Conservation (phyloP, 2,113 vertebrate genomes). For the Saguinus midas region DNA sequence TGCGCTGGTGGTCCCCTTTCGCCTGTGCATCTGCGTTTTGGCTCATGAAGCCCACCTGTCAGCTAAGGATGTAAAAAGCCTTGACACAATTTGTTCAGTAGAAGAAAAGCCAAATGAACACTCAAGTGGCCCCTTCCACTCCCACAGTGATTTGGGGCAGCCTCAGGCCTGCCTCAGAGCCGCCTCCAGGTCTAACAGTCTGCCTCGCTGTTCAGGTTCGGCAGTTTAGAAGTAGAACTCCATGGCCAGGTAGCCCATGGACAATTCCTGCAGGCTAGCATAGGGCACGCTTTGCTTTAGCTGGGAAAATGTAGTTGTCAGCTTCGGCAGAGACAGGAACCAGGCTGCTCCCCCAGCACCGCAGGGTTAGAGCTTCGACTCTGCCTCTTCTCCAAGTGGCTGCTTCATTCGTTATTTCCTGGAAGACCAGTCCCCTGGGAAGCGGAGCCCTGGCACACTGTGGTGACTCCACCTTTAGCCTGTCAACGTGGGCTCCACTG, state of each 20-base stretch:
- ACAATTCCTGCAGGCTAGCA: background rate
- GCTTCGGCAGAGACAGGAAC: background rate
- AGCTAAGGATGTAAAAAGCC: background rate
- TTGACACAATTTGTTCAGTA: rapidly evolving
- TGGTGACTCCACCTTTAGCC: background rate
- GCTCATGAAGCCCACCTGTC: background rate
- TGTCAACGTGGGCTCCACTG: rapidly evolving
- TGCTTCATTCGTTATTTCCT: background rate
- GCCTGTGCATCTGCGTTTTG: rapidly evolving
- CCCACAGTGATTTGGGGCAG: background rate
- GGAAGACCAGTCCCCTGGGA: background rate
- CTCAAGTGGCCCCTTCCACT: rapidly evolving
- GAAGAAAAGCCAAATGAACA: background rate
- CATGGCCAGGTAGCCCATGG: no score
- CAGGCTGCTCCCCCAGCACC: background rate
- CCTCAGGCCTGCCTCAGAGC: background rate
- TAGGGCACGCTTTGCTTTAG: background rate
- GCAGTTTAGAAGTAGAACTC: background rate
- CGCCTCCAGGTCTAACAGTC: background rate
- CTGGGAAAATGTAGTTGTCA: background rate
- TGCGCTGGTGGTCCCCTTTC: background rate
- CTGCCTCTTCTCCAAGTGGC: background rate
- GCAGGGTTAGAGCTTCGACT: background rate
- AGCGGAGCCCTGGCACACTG: no score
- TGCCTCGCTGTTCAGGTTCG: background rate